These are phyloP conservation scores for Schizopygopsis pylzovi DNA, from an alignment of 2,797 vertebrate genomes.

Conservation along the genomic window DNA sequence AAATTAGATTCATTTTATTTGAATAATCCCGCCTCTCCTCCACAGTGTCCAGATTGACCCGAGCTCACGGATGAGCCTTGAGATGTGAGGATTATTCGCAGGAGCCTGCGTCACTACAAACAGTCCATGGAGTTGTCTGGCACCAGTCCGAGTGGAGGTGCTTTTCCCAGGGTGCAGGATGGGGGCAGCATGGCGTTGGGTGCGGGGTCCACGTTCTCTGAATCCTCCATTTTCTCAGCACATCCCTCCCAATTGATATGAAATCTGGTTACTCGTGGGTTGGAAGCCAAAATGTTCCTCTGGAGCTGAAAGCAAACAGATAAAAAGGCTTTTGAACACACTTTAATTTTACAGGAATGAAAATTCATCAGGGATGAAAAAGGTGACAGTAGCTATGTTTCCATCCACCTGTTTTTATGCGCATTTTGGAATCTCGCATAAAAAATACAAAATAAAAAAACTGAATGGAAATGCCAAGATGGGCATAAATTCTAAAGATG, in stretches of 20 bases:
- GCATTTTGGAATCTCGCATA: too few species aligned
- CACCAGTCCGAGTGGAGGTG: conserved; percentile 79
- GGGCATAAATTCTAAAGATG: too few species aligned
- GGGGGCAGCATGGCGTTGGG: conserved; percentile 82
- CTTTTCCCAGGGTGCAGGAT: conserved; percentile 83
- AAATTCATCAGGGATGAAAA: neutral
- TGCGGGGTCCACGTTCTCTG: conserved; percentile 87
- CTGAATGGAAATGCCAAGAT: too few species aligned
- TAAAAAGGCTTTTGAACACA: neutral
- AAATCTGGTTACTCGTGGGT: conserved; percentile 91
- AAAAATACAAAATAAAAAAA: too few species aligned
- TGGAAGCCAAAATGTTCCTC: conserved; percentile 91
- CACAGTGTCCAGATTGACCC: conserved; percentile 41
- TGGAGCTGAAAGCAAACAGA: conserved; percentile 80
- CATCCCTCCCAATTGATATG: conserved; percentile 94
- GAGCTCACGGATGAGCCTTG: conserved; percentile 40
- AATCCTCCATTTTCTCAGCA: conserved; percentile 85
- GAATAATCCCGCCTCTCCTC: conserved; percentile 24
- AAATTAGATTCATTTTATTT: neutral
- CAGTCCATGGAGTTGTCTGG: conserved; percentile 95
- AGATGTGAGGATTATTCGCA: conserved; percentile 31
- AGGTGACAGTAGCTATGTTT: neutral
- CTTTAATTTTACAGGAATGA: too few species aligned
- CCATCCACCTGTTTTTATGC: too few species aligned
- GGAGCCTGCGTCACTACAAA: conserved; percentile 74